Conservation (phyloP, 2,888 invertebrate genomes). For the Nemotelus nigrinus region DNA sequence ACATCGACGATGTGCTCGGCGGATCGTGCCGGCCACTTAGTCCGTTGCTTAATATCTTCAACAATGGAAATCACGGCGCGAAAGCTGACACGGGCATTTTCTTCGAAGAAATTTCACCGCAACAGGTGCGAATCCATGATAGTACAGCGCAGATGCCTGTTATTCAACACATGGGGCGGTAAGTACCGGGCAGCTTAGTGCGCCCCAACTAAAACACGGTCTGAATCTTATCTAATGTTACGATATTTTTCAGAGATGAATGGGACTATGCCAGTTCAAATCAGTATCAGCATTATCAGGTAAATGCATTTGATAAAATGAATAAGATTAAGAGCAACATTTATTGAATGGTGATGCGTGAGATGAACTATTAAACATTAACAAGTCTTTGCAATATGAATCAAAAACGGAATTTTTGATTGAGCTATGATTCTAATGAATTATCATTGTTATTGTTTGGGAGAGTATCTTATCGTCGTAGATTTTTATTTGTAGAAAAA, state of each 20-base stretch:
- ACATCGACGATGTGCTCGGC: constrained; percentile 91
- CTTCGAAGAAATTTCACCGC: constrained; percentile 79
- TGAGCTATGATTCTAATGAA: too few species aligned
- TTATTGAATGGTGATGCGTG: too few species aligned
- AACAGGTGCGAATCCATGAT: constrained; percentile 82
- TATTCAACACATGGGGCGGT: constrained; percentile 73
- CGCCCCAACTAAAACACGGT: background rate
- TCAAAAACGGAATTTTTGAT: too few species aligned
- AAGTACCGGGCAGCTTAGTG: constrained; percentile 55
- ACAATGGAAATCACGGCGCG: constrained; percentile 62
- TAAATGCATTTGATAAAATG: background rate
- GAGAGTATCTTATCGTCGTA: too few species aligned
- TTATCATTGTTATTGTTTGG: too few species aligned
- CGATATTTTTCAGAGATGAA: constrained; percentile 30
- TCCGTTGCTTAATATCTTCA: constrained; percentile 72
- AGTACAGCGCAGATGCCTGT: constrained; percentile 77
- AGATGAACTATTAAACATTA: too few species aligned
- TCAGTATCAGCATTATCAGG: constrained; percentile 1
- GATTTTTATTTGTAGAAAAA: too few species aligned
- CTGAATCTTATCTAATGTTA: constrained; percentile 10
- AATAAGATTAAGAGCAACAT: too few species aligned
- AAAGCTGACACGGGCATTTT: constrained; percentile 53
- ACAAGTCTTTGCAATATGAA: too few species aligned
- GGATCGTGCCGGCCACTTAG: constrained; percentile 70
- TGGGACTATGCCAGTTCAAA: constrained; percentile 26